Evolutionary conservation across 2,888 invertebrate genomes (phyloP).

Genomic region (Noctua janthe): DNA sequence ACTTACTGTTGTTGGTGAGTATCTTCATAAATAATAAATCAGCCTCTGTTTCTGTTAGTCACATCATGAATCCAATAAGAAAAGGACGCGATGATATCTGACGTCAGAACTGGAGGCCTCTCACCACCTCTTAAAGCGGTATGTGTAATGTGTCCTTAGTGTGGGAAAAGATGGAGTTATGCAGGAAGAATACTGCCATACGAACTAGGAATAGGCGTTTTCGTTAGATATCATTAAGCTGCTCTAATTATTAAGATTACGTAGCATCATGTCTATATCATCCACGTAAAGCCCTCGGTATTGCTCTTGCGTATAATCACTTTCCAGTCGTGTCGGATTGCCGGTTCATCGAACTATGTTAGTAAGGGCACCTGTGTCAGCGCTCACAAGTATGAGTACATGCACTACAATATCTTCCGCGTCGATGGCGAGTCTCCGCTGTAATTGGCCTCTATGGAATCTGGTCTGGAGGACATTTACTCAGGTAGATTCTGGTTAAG

Average conservation of each 20-base stretch:
- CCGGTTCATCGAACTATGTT: not conserved
- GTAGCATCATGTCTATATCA: too few relatives aligned
- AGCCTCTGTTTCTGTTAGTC: not conserved
- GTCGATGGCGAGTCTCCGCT: not conserved
- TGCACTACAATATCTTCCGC: not conserved
- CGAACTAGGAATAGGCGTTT: not conserved
- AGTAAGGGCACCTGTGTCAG: not conserved
- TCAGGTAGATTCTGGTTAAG: not conserved
- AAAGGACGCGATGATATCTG: not conserved
- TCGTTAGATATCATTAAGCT: too few relatives aligned
- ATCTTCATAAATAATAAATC: not conserved
- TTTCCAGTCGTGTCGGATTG: not conserved
- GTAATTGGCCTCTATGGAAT: not conserved
- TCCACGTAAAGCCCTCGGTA: not conserved
- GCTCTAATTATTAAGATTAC: too few relatives aligned
- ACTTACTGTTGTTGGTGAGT: constrained; percentile 94
- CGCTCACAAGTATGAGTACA: not conserved
- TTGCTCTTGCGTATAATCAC: not conserved
- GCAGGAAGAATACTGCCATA: not conserved
- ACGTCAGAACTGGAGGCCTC: not conserved
- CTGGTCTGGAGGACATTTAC: not conserved
- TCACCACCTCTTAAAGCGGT: not conserved
- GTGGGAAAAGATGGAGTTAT: not conserved
- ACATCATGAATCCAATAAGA: not conserved
- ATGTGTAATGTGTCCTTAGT: not conserved